These are phyloP conservation scores for Cygnus atratus DNA, from an alignment of 2,113 vertebrate genomes.

Conservation along the genomic window DNA sequence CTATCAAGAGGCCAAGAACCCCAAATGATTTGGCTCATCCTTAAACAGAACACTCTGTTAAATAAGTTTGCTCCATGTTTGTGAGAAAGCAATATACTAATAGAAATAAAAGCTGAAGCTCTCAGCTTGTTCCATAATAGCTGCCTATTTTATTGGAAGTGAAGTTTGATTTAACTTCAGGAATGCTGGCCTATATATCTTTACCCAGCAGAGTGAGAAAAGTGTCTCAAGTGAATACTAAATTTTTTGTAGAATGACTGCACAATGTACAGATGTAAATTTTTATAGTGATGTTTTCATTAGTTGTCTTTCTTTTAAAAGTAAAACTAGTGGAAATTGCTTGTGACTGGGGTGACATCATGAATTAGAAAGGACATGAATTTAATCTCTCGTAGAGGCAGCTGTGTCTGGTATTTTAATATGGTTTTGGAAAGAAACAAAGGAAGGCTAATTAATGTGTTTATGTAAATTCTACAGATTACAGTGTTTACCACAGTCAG, in stretches of 20 bases:
- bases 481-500: slow-evolving; percentile 6
- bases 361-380: slow-evolving; percentile 60
- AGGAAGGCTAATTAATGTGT: slow-evolving; percentile 51
- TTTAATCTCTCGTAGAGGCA: slow-evolving; percentile 53
- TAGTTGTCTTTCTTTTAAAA: slow-evolving; percentile 47
- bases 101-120: not conserved
- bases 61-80: not conserved
- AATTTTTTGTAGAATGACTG: slow-evolving; percentile 21
- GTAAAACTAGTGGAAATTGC: slow-evolving; percentile 47
- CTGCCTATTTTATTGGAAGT: slow-evolving; percentile 17
- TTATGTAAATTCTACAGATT: slow-evolving; percentile 56
- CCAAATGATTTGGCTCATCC: not conserved
- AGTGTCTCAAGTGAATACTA: not conserved
- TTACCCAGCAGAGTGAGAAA: not conserved
- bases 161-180: slow-evolving; percentile 40
- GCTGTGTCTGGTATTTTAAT: slow-evolving; percentile 55
- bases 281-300: slow-evolving; percentile 54
- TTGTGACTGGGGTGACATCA: slow-evolving; percentile 52
- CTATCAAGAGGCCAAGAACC: not conserved
- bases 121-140: not conserved
- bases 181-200: not conserved
- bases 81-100: not conserved
- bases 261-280: not conserved
- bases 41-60: not conserved
- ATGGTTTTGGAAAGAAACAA: slow-evolving; percentile 48